Percentiles rank a stretch among this genome's conserved stretches.
These are phyloP conservation scores for Lanistes nyassanus DNA, from an alignment of 1,140 invertebrate genomes.

Conservation along the genomic window DNA sequence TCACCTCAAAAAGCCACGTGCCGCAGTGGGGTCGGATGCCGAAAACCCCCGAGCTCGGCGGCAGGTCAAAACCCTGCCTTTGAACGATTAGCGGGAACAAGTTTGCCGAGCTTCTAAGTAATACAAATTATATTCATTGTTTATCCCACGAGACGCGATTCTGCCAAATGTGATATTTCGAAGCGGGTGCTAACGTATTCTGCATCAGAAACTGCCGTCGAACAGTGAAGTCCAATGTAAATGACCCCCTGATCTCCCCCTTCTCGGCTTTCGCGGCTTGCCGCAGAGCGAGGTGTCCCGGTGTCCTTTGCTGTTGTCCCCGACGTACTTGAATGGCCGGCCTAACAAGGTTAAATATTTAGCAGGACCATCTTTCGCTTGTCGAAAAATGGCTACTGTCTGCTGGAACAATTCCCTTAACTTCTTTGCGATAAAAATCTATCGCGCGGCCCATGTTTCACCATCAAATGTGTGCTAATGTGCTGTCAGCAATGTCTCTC, in stretches of 20 bases:
- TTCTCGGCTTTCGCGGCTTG: no score
- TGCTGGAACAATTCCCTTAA: no score
- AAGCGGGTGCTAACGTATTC: slow-evolving; percentile 16
- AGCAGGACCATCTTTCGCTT: no score
- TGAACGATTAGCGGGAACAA: slow-evolving; percentile 10
- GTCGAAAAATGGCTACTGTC: no score
- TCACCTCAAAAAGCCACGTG: background rate
- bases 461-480: no score
- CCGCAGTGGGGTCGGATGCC: background rate
- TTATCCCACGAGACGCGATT: slow-evolving; percentile 16
- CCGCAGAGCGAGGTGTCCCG: background rate
- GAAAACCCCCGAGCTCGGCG: background rate
- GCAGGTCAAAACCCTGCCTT: slow-evolving; percentile 11
- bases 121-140: slow-evolving; percentile 27
- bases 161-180: slow-evolving; percentile 22
- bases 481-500: no score
- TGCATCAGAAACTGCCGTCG: slow-evolving; percentile 12
- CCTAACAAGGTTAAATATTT: no score
- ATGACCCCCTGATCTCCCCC: slow-evolving; percentile 11
- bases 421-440: no score
- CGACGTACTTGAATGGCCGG: no score
- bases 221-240: slow-evolving; percentile 16
- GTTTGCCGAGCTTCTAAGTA: slow-evolving; percentile 14
- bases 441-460: no score
- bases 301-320: background rate